A percentile compares a stretch with the other conserved stretches of the same genome.
phyloP scores from a whole-genome alignment of 2,888 invertebrate genomes.

The Calephelis perditalis region DNA sequence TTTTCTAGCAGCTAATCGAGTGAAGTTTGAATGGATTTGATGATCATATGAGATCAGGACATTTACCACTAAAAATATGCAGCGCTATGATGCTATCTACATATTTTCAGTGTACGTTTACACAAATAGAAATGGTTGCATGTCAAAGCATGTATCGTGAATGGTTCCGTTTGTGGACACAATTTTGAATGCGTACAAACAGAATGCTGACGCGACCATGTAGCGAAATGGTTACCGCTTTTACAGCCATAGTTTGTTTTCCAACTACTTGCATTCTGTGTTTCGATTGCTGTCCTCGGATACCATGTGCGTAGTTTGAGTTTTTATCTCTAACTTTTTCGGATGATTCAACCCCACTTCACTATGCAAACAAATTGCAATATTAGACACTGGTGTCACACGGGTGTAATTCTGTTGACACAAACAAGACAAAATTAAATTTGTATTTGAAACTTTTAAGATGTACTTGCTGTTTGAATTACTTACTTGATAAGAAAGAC shows the following conservation, averaged over 20 bases:
- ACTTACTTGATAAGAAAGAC: too few species aligned
- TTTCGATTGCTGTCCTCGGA: constrained; percentile 13
- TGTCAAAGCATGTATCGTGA: constrained; percentile 19
- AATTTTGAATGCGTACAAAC: constrained; percentile 25
- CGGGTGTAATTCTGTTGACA: too few species aligned
- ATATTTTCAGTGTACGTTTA: constrained; percentile 5
- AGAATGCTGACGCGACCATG: constrained; percentile 23
- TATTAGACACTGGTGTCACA: too few species aligned
- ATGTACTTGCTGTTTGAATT: too few species aligned
- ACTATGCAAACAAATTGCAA: too few species aligned
- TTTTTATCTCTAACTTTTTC: not conserved
- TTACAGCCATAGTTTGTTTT: constrained; percentile 21
- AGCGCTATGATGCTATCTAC: not conserved
- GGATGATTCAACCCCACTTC: too few species aligned
- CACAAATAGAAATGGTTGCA: constrained; percentile 27
- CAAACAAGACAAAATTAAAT: constrained; percentile 3
- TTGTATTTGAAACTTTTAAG: too few species aligned
- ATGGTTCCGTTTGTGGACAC: constrained; percentile 23
- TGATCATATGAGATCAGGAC: too few species aligned
- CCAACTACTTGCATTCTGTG: constrained; percentile 19
- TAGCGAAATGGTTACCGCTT: constrained; percentile 22
- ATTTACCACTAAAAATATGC: not conserved
- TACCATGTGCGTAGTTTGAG: not conserved
- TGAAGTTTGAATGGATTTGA: too few species aligned
- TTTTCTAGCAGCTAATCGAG: too few species aligned